These are phyloP conservation scores for Leptobrachium ailaonicum DNA, from an alignment of 2,113 vertebrate genomes.

Conservation along the genomic window DNA sequence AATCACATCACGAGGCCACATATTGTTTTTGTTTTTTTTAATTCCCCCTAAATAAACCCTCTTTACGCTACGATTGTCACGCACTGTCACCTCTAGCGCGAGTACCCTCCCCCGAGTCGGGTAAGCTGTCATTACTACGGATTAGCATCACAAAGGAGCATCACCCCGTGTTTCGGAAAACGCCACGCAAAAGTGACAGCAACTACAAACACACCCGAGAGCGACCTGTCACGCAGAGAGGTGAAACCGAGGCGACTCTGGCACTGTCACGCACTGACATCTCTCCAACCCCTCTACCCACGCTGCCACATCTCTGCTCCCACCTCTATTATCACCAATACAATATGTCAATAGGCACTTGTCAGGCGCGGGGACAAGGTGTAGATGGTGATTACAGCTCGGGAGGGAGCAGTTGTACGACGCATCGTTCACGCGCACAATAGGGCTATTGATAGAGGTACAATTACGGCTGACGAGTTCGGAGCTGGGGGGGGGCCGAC, in stretches of 20 bases:
- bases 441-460: constrained; percentile 36
- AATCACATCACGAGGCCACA: neutral
- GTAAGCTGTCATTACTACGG: constrained; percentile 40
- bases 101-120: constrained; percentile 24
- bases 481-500: neutral
- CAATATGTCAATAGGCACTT: constrained; percentile 49
- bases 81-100: constrained; percentile 27
- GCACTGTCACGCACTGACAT: constrained; percentile 44
- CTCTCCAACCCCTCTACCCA: constrained; percentile 46
- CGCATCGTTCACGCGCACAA: constrained; percentile 41
- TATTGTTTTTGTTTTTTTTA: constrained; percentile 7
- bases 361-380: constrained; percentile 37
- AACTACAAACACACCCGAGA: constrained; percentile 42
- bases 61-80: constrained; percentile 33
- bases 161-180: constrained; percentile 44
- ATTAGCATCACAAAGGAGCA: constrained; percentile 48
- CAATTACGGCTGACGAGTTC: constrained; percentile 41
- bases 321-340: constrained; percentile 41
- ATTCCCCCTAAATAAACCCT: constrained; percentile 21
- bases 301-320: constrained; percentile 21
- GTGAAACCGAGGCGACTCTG: constrained; percentile 35
- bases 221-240: constrained; percentile 31
- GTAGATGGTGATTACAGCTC: constrained; percentile 43
- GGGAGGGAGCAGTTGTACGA: constrained; percentile 24
- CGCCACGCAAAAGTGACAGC: constrained; percentile 42